These are phyloP conservation scores for Ctenopoma multispine DNA, from an alignment of 2,797 vertebrate genomes.

Conservation along the genomic window DNA sequence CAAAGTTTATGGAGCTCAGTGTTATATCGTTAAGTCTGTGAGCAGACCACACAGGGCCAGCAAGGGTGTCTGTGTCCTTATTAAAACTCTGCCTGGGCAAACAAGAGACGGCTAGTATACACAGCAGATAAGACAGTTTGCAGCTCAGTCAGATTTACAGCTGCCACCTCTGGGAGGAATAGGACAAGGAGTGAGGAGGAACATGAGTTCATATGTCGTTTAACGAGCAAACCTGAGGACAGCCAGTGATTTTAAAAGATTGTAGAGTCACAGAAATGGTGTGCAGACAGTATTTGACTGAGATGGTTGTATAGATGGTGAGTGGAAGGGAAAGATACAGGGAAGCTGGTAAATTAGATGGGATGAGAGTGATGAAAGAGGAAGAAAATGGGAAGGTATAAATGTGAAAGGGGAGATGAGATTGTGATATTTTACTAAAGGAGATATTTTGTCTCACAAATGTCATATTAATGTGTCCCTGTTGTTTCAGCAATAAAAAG, in stretches of 20 bases:
- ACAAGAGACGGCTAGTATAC: slow-evolving; percentile 66
- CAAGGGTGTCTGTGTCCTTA: slow-evolving; percentile 68
- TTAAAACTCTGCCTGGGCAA: slow-evolving; percentile 73
- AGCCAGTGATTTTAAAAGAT: slow-evolving; percentile 52
- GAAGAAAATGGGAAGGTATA: slow-evolving; percentile 9
- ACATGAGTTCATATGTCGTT: slow-evolving; percentile 64
- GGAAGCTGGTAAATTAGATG: slow-evolving; percentile 28
- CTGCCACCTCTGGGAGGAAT: slow-evolving; percentile 53
- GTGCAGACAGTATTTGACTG: slow-evolving; percentile 22
- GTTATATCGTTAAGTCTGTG: slow-evolving; percentile 64
- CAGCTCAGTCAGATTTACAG: slow-evolving; percentile 70
- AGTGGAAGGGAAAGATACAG: slow-evolving; percentile 35
- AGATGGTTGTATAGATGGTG: slow-evolving; percentile 24
- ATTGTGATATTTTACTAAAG: slow-evolving; percentile 1
- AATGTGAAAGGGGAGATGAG: slow-evolving; percentile 8
- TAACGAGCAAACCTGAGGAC: slow-evolving; percentile 61
- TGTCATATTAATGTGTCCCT: slow-evolving; percentile 19
- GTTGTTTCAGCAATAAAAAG: slow-evolving; percentile 33
- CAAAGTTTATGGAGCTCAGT: slow-evolving; percentile 59
- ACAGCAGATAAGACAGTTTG: slow-evolving; percentile 74
- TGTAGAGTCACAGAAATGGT: slow-evolving; percentile 18
- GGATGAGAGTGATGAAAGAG: slow-evolving; percentile 12
- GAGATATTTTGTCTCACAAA: neutral
- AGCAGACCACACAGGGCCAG: slow-evolving; percentile 63
- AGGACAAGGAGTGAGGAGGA: slow-evolving; percentile 47